Conservation (phyloP, 2,797 vertebrate species). For the Luscinia megarhynchos region DNA sequence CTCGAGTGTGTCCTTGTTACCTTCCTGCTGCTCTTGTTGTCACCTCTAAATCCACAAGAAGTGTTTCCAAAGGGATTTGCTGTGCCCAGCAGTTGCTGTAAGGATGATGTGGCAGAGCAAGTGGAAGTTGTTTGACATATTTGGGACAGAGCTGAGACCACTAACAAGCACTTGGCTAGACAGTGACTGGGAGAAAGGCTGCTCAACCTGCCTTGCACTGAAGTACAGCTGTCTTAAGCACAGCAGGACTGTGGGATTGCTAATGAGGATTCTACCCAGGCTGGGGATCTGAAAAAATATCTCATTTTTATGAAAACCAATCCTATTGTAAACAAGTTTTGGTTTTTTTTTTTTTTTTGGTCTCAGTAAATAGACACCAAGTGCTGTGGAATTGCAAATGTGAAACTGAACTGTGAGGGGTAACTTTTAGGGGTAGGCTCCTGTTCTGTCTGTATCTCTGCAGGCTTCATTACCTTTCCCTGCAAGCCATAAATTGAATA, state of each 20-base stretch:
- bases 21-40: neutral
- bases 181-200: neutral
- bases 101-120: neutral
- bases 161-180: neutral
- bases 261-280: neutral
- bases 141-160: neutral
- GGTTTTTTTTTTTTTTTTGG: neutral
- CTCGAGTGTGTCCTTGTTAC: neutral
- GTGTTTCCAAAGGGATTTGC: neutral
- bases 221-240: neutral
- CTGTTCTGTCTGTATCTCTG: neutral
- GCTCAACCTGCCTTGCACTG: neutral
- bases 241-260: neutral
- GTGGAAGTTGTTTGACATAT: neutral
- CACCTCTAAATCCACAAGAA: neutral
- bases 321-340: neutral
- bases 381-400: neutral
- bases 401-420: slow-evolving; percentile 19
- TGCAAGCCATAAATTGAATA: slow-evolving; percentile 30
- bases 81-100: neutral
- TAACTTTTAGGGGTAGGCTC: neutral
- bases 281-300: neutral
- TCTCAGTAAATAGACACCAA: neutral
- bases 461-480: slow-evolving; percentile 4
- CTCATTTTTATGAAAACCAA: slow-evolving; percentile 9